Evolutionary conservation across 2,113 vertebrate genomes (phyloP).

Genomic region (Erinaceus europaeus): DNA sequence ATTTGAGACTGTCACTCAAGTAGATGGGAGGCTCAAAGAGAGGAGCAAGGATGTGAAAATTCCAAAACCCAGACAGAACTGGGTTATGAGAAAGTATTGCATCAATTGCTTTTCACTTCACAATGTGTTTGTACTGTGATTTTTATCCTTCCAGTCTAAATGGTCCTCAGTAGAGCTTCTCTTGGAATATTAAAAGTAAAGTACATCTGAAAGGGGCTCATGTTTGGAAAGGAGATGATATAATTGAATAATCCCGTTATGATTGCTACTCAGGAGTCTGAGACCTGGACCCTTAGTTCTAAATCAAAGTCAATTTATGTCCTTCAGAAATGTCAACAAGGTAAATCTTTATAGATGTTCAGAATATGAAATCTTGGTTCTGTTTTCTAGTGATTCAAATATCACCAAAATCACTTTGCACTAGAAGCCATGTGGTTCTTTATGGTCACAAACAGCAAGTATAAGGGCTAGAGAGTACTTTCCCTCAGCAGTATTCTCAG

Average conservation of each 20-base stretch:
- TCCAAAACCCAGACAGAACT: neutral
- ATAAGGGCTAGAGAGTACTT: neutral
- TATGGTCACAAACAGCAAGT: neutral
- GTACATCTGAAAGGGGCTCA: neutral
- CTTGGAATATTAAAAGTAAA: neutral
- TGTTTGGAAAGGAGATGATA: conserved; percentile 4
- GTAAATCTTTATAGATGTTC: neutral
- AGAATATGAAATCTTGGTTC: conserved; percentile 1
- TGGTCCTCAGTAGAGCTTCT: neutral
- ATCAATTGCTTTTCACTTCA: neutral
- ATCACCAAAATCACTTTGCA: neutral
- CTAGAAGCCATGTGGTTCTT: neutral
- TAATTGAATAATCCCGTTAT: neutral
- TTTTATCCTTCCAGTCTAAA: neutral
- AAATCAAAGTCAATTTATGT: neutral
- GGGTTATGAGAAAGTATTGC: neutral
- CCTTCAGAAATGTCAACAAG: neutral
- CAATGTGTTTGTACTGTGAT: neutral
- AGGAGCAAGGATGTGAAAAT: neutral
- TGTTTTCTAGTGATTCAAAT: conserved; percentile 31
- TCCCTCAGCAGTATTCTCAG: neutral
- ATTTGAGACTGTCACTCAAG: neutral
- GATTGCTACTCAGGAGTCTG: conserved; percentile 12
- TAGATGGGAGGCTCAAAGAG: neutral
- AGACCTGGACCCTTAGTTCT: neutral